A percentile compares a stretch with the other conserved stretches of the same genome.
Evolutionary conservation across 2,888 invertebrate species (phyloP).

Genomic region (Phytoseiulus persimilis): DNA sequence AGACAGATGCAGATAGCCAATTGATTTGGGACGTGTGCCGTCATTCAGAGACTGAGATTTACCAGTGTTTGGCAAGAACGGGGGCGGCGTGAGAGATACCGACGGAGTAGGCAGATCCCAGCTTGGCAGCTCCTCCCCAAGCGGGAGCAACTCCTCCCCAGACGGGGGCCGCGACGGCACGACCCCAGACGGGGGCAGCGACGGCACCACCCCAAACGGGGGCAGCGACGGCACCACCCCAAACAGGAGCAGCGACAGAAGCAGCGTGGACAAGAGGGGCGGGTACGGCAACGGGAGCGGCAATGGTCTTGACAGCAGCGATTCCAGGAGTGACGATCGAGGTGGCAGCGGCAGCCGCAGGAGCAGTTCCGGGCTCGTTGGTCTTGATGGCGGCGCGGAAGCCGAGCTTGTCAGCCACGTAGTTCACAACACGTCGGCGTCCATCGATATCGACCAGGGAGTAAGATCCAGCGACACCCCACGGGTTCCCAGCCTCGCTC

Average conservation of each 20-base stretch:
- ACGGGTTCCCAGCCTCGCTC: conserved; percentile 9
- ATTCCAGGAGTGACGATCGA: conserved; percentile 11
- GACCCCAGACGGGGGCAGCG: too few relatives aligned
- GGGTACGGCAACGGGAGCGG: conserved; percentile 1
- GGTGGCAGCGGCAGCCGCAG: conserved; percentile 19
- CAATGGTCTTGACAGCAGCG: conserved; percentile 7
- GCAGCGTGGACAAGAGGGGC: neutral
- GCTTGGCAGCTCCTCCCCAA: conserved; percentile 6
- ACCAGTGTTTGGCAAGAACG: conserved; percentile 15
- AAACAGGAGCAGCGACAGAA: neutral
- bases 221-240: neutral
- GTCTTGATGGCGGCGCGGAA: conserved; percentile 36
- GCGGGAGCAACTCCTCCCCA: neutral
- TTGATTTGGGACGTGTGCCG: neutral
- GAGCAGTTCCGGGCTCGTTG: conserved; percentile 28
- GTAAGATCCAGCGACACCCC: conserved; percentile 16
- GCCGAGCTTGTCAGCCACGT: conserved; percentile 31
- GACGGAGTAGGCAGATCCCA: conserved; percentile 25
- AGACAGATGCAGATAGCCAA: neutral
- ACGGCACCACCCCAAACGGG: neutral
- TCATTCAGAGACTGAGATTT: neutral
- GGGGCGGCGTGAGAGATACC: conserved; percentile 28
- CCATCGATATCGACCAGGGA: conserved; percentile 29
- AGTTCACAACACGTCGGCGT: conserved; percentile 31
- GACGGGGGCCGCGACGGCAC: too few relatives aligned